phyloP scores from a whole-genome alignment of 2,888 invertebrate genomes.

The Vandiemenella viatica region DNA sequence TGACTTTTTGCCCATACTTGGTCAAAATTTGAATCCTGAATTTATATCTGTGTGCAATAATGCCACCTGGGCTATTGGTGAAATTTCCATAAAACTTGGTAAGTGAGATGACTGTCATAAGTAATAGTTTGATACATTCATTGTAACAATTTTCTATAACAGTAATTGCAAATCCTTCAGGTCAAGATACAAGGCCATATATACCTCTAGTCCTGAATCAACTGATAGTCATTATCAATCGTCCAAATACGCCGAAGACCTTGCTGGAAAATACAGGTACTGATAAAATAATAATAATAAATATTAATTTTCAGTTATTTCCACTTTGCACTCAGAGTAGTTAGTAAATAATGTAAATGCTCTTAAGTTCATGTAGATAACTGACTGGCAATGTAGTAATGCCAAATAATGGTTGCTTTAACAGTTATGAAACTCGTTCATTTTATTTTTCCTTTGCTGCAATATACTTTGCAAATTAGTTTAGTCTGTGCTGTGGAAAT shows the following conservation, averaged over 20 bases:
- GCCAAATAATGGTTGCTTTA: too few relatives aligned
- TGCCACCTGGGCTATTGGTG: conserved; percentile 99
- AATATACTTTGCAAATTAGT: too few relatives aligned
- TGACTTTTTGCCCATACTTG: conserved; percentile 90
- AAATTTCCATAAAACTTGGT: conserved; percentile 96
- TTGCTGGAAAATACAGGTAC: conserved; percentile 97
- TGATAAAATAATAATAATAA: too few relatives aligned
- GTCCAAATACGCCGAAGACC: conserved; percentile 95
- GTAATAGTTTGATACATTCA: background rate
- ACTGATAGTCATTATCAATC: conserved; percentile 89
- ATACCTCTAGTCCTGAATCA: conserved; percentile 79
- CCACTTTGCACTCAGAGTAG: too few relatives aligned
- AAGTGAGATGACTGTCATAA: conserved; percentile 23
- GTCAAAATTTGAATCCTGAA: conserved; percentile 92
- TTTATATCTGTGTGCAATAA: conserved; percentile 98
- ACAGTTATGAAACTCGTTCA: too few relatives aligned
- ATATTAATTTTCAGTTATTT: too few relatives aligned
- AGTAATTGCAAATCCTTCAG: conserved; percentile 37
- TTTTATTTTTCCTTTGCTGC: too few relatives aligned
- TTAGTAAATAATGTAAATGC: too few relatives aligned
- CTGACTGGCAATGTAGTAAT: too few relatives aligned
- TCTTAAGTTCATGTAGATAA: too few relatives aligned
- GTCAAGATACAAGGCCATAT: conserved; percentile 82
- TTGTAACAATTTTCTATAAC: background rate
- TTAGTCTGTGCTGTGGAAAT: too few relatives aligned